Evolutionary conservation across 2,888 invertebrate species (phyloP), one percentile per base, ranked within the genome.

Genomic region (Timema podura): DNA sequence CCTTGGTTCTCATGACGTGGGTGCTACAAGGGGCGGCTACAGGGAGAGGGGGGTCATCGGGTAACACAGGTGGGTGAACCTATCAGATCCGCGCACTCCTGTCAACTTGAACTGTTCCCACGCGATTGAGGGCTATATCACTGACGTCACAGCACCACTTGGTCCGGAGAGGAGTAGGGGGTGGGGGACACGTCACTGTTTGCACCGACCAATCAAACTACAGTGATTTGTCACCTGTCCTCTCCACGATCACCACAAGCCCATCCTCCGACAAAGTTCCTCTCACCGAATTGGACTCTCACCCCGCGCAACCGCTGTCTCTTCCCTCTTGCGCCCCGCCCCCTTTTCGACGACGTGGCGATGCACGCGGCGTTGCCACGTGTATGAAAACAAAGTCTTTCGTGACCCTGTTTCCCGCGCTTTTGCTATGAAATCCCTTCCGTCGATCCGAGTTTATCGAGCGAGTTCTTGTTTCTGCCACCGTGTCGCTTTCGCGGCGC

Each of bases 151-250:
- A 54, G 6, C 54, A 54, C 54, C n/a, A 54, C 54, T 54, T 54
- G 54, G 30, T 30, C 30, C 30, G 68, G 48, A 16, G 67, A 57
- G 49, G 47, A 10, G 57, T 45, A 48, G 57, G 59, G n/a, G 72
- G 73, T 68, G 69, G 71, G 71, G 70, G 47, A 15, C 48, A 65
- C 68, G 67, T 65, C 67, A 64, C 68, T 65, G 69, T 65, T 71
- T 78, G 79, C 80, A 54, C 79, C 77, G 79, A 81, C 81, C 81
- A 73, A 73, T 73, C 73, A 73, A 73, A 71, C 67, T 67, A 67
- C 71, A 71, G 71, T 71, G 71, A 73, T 70, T 73, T 73, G 73
- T 73, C 73, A 73, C 73, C 73, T 73, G 73, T 73, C 73, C 70
- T 68, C 68, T 48, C 48, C 65, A 47, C 46, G 69, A 16, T 16